These are phyloP conservation scores for Chlorocebus sabaeus DNA, from an alignment of 2,113 vertebrate genomes.

Conservation along the genomic window DNA sequence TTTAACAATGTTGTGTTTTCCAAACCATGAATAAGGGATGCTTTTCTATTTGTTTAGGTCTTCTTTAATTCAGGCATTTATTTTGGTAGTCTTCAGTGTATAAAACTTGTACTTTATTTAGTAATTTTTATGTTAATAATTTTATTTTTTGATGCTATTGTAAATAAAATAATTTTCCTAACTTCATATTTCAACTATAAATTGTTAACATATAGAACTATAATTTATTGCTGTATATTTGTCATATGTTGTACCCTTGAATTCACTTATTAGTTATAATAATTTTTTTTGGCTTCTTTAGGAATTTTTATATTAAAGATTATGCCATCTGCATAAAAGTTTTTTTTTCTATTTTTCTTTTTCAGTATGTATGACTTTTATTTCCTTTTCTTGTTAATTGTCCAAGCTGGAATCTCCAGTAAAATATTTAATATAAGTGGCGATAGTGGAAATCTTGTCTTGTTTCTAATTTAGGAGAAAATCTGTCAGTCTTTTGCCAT, in stretches of 20 bases:
- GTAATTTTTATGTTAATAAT: background rate
- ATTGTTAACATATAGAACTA: background rate
- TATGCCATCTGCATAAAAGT: background rate
- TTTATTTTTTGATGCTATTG: background rate
- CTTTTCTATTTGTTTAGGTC: background rate
- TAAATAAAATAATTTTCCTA: background rate
- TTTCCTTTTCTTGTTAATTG: background rate
- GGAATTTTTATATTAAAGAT: background rate
- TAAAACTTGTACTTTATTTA: background rate
- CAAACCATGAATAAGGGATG: too few relatives aligned
- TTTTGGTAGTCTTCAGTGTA: background rate
- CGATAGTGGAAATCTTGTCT: background rate
- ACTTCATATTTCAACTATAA: background rate
- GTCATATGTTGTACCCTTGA: background rate
- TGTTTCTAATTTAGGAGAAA: background rate
- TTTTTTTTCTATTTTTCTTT: fast-evolving
- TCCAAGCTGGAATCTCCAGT: background rate
- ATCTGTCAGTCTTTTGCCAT: background rate
- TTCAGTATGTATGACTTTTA: background rate
- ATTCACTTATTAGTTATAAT: background rate
- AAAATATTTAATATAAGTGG: background rate
- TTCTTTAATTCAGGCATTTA: background rate
- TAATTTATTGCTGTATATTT: background rate
- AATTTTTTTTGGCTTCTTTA: background rate
- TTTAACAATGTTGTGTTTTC: background rate